These are phyloP conservation scores for Setophaga kirtlandii DNA, from an alignment of 2,113 vertebrate species.

Conservation along the genomic window DNA sequence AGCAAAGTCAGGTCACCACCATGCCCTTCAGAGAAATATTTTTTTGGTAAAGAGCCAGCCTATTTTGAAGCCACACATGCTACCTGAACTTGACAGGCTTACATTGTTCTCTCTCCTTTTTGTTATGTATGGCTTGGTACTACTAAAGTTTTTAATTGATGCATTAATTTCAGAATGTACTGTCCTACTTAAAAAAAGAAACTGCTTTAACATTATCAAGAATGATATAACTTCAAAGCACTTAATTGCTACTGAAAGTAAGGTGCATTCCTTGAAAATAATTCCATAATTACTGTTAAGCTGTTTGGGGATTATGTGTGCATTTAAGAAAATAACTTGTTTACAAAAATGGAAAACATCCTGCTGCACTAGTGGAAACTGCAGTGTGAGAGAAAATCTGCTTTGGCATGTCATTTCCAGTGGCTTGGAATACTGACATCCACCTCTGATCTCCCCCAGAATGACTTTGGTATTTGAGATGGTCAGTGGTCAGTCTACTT, in stretches of 20 bases:
- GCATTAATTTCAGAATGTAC: background rate
- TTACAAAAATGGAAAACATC: background rate
- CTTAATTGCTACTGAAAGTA: background rate
- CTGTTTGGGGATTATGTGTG: background rate
- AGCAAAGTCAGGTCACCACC: background rate
- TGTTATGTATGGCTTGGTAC: background rate
- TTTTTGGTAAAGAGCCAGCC: background rate
- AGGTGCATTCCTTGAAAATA: background rate
- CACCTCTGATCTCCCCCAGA: background rate
- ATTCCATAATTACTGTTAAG: background rate
- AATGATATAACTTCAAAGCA: background rate
- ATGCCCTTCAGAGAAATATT: background rate
- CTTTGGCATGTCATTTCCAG: background rate
- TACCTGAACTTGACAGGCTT: background rate
- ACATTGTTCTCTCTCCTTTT: background rate
- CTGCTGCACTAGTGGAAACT: background rate
- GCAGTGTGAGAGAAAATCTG: background rate
- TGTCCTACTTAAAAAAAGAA: background rate
- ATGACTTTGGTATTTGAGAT: background rate
- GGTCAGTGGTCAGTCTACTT: background rate
- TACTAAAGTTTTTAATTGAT: background rate
- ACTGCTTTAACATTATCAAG: background rate
- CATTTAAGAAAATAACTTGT: background rate
- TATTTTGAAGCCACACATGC: background rate
- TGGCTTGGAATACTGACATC: background rate